Percentiles rank a stretch among this genome's conserved stretches.
These are phyloP conservation scores for Morone chrysops DNA, from an alignment of 2,113 vertebrate species.

Conservation along the genomic window DNA sequence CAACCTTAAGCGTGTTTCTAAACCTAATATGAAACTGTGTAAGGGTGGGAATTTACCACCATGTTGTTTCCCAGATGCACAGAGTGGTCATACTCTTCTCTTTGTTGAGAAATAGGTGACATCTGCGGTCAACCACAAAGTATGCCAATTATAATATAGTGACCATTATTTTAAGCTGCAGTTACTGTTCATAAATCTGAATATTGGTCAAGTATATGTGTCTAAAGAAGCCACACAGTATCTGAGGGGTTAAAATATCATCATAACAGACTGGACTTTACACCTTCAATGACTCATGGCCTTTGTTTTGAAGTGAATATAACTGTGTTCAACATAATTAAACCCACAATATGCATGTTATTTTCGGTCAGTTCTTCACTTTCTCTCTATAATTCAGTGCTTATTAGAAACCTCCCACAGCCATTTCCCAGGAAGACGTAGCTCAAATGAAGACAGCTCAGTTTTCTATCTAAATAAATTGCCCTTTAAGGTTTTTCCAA, in stretches of 20 bases:
- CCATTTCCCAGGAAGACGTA: conserved; percentile 51
- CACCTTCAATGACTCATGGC: conserved; percentile 31
- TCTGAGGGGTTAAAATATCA: neutral
- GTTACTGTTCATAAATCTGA: neutral
- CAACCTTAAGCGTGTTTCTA: neutral
- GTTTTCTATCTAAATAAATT: conserved; percentile 31
- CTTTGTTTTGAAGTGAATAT: conserved; percentile 32
- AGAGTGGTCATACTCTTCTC: neutral
- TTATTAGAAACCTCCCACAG: conserved; percentile 67
- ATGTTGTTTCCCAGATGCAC: conserved; percentile 11
- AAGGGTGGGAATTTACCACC: conserved; percentile 16
- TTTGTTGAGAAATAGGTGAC: neutral
- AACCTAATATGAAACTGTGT: neutral
- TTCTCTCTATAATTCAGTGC: conserved; percentile 10
- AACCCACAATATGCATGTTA: neutral
- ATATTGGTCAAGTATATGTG: neutral
- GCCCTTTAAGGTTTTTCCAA: conserved; percentile 43
- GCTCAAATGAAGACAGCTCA: conserved; percentile 25
- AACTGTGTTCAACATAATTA: neutral
- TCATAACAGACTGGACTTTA: conserved; percentile 23
- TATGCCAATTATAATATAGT: accelerated
- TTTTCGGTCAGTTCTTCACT: conserved; percentile 18
- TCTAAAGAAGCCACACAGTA: neutral
- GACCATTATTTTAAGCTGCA: neutral
- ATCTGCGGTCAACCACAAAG: neutral